A percentile compares a stretch with the other conserved stretches of the same genome.
Evolutionary conservation across 2,113 vertebrate genomes (phyloP).

Genomic region (Jacana jacana): DNA sequence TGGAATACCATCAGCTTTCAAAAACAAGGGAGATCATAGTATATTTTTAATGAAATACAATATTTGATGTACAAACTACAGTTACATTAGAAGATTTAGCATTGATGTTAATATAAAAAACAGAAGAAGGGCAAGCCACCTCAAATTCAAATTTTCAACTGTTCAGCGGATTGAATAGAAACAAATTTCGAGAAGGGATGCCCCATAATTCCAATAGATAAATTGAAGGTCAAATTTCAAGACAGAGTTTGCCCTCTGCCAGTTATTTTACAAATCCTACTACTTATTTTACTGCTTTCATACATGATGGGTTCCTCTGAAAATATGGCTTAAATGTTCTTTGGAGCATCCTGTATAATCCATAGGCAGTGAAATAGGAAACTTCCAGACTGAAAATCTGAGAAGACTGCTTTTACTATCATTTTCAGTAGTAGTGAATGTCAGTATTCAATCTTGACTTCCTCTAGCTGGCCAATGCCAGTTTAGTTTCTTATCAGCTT

Average conservation of each 20-base stretch:
- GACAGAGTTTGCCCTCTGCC: rapidly evolving
- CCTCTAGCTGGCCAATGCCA: neutral
- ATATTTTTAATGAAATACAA: neutral
- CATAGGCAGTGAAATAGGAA: neutral
- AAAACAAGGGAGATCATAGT: neutral
- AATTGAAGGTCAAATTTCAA: neutral
- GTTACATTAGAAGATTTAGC: neutral
- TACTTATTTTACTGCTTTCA: neutral
- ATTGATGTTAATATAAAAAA: neutral
- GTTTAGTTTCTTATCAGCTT: slow-evolving; percentile 31
- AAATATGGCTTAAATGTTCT: neutral
- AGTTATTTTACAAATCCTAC: neutral
- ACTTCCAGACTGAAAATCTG: neutral
- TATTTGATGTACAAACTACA: neutral
- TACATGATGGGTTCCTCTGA: neutral
- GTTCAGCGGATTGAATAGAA: neutral
- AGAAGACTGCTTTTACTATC: neutral
- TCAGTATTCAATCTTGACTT: neutral
- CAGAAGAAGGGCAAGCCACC: neutral
- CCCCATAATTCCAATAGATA: neutral
- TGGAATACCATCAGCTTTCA: neutral
- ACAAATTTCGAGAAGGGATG: neutral
- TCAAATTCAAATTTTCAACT: neutral
- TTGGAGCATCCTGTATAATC: neutral
- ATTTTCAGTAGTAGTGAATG: neutral